phyloP scores from a whole-genome alignment of 2,888 invertebrate genomes.

The Euphydryas editha region DNA sequence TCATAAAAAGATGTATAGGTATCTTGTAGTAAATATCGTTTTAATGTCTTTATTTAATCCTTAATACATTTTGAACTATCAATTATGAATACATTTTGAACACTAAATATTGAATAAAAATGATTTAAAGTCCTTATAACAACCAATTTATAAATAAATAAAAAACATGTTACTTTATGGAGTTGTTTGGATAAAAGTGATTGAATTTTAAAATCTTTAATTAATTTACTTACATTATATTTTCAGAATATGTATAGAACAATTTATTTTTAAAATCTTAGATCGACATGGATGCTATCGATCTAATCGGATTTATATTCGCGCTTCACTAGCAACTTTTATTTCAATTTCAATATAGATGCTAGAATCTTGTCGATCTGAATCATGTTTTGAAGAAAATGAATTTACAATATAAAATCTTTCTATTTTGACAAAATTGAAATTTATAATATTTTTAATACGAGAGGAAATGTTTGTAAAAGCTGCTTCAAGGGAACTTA shows the following conservation, averaged over 20 bases:
- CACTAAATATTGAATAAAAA: too few species aligned
- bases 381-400: conserved; percentile 37
- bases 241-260: not conserved
- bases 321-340: conserved; percentile 50
- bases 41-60: too few species aligned
- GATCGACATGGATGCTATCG: conserved; percentile 29
- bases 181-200: too few species aligned
- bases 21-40: too few species aligned
- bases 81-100: too few species aligned
- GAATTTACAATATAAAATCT: conserved; percentile 27
- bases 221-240: not conserved
- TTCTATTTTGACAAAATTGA: conserved; percentile 17
- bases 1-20: too few species aligned
- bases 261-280: conserved; percentile 20
- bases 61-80: too few species aligned
- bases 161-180: too few species aligned
- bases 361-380: conserved; percentile 31
- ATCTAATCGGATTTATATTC: conserved; percentile 50
- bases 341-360: conserved; percentile 52
- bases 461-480: conserved; percentile 6
- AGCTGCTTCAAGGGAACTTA: conserved; percentile 9
- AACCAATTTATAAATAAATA: too few species aligned
- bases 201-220: too few species aligned
- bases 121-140: too few species aligned
- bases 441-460: not conserved